Evolutionary conservation across 2,888 invertebrate genomes (phyloP).

Genomic region (Oscheius sp.): DNA sequence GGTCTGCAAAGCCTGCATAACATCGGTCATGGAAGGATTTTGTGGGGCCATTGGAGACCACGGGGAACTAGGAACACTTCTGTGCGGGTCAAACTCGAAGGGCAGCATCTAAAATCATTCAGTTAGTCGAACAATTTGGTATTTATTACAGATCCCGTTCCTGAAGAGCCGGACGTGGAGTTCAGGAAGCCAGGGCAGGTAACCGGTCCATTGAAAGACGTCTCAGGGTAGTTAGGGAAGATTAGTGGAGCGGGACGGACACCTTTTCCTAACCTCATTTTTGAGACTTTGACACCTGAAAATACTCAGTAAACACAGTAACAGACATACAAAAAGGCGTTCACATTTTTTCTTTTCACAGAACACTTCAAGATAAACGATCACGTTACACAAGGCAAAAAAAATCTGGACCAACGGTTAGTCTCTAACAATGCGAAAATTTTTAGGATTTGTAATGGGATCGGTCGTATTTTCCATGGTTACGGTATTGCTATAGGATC

Average conservation of each 20-base stretch:
- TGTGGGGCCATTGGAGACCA: background rate
- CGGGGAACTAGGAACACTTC: constrained; percentile 16
- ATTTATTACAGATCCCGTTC: background rate
- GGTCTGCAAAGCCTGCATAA: constrained; percentile 1
- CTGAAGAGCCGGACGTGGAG: background rate
- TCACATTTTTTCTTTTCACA: background rate
- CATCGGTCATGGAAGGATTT: constrained; percentile 1
- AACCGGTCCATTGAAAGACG: background rate
- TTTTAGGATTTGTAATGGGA: too few species aligned
- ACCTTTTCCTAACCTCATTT: background rate
- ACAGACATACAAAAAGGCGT: background rate
- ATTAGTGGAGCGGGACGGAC: constrained; percentile 8
- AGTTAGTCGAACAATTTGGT: background rate
- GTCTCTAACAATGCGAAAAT: too few species aligned
- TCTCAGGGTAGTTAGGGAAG: constrained; percentile 1
- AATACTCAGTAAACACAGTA: background rate
- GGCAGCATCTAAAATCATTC: background rate
- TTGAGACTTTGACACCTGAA: background rate
- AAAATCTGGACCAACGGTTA: too few species aligned
- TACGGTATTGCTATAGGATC: too few species aligned
- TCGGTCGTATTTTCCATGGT: too few species aligned
- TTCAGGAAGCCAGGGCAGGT: constrained; percentile 8
- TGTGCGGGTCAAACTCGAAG: background rate
- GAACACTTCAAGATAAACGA: too few species aligned
- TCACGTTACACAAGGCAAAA: too few species aligned